Evolutionary conservation across 2,113 vertebrate species (phyloP).

Genomic region (Cyphomyrus plagiostoma): DNA sequence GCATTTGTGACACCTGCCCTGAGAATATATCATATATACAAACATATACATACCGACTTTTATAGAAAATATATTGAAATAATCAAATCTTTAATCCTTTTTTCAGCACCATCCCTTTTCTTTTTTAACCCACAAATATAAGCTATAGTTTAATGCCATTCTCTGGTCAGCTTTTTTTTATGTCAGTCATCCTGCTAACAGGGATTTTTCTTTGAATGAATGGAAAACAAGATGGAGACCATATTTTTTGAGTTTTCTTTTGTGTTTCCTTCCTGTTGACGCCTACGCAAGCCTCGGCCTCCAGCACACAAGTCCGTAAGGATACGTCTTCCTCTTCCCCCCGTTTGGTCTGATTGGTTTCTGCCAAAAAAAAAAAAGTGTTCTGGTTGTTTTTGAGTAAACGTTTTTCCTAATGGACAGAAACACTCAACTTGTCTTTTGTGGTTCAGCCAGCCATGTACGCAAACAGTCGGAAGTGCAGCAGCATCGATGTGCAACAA

Average conservation of each 20-base stretch:
- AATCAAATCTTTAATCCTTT: not conserved
- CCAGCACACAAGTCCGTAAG: not conserved
- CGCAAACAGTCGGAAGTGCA: not conserved
- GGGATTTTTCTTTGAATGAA: not conserved
- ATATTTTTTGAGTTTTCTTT: not conserved
- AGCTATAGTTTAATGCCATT: not conserved
- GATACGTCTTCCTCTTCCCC: not conserved
- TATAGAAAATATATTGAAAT: conserved; percentile 17
- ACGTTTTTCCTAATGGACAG: not conserved
- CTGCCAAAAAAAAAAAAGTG: not conserved
- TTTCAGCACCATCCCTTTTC: not conserved
- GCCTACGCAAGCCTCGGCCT: not conserved
- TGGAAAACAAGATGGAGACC: not conserved
- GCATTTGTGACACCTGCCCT: not conserved
- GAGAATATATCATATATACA: conserved; percentile 10
- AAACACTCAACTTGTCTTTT: not conserved
- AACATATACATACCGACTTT: conserved; percentile 14
- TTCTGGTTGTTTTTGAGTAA: not conserved
- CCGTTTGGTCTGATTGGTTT: not conserved
- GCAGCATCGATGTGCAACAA: not conserved
- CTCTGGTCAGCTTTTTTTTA: not conserved
- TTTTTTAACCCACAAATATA: not conserved
- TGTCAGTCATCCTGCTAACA: not conserved
- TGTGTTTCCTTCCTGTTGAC: not conserved
- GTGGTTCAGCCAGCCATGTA: not conserved